Evolutionary conservation across 2,797 vertebrate genomes (phyloP), one percentile per base, ranked within the genome.

Genomic region (Liparis tanakae): DNA sequence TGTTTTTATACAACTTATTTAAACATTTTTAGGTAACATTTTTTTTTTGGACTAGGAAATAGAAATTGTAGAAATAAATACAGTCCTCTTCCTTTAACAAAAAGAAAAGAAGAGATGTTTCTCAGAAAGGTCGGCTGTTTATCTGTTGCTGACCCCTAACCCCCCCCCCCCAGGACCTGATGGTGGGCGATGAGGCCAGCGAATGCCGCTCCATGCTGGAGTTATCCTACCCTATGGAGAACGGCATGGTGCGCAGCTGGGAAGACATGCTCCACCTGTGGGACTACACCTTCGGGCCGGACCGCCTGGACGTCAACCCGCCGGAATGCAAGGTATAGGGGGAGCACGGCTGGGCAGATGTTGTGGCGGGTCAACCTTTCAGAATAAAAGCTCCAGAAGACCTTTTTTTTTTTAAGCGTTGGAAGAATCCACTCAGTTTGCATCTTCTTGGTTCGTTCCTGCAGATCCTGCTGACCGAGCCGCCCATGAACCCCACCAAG

Each of bases 251-350:
- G 63, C 92, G 95, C 67, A 80, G 55, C 66, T 96, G 95, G 95
- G 95, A 96, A 0, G 95, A 96, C 88, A 96, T 96, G 95, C 80
- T 94, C 41, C 92, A 95, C 83, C 87, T 96, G 76, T 96, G 95
- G 95, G 94, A 96, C 79, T 83, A 96, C 90, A 96, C 95, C 57
- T 96, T 96, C 0, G 93, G 95, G 5, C 87, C 93, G 0, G 87
- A 93, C 20, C 90, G 94, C 25, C 92, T 96, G 20, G 36, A 94
- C 85, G 76, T 96, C 53, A 70, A 86, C 70, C 93, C 95, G 0
- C 70, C 83, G 0, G 88, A 94, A 57, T 94, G 94, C 88, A 96
- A 96, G 90, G 94, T 92, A 75, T 96, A 96, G 90, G 94, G 92
- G 74, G 34, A 30, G 9, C 34, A 6, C 8, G 12, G 30, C 22